Evolutionary conservation across 2,797 vertebrate species (phyloP).

Genomic region (Neosilurus mollespiculum): DNA sequence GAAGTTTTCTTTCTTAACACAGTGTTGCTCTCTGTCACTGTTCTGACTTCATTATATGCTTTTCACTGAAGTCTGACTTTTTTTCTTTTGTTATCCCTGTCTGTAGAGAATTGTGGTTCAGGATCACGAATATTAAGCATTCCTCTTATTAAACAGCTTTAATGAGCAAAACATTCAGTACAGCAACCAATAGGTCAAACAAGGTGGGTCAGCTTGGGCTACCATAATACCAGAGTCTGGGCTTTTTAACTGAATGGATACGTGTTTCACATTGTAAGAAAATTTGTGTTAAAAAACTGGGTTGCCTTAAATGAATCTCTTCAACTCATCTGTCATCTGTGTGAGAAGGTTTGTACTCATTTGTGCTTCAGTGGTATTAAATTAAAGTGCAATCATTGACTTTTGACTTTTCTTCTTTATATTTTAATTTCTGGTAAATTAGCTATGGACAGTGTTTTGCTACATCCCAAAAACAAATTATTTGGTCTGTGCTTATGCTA

Average conservation of each 20-base stretch:
- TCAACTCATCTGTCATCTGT: no score
- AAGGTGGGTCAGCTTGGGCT: not conserved
- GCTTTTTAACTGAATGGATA: not conserved
- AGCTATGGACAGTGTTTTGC: no score
- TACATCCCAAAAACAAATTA: no score
- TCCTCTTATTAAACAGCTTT: conserved; percentile 16
- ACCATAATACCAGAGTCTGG: not conserved
- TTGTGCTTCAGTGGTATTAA: no score
- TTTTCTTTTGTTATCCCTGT: not conserved
- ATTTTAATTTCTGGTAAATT: no score
- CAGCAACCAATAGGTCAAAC: not conserved
- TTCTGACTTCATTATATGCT: not conserved
- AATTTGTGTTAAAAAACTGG: not conserved
- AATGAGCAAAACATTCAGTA: not conserved
- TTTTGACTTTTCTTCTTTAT: no score
- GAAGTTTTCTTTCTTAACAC: not conserved
- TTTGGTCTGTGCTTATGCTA: no score
- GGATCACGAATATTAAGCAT: not conserved
- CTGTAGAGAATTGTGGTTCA: not conserved
- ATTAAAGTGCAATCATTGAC: no score
- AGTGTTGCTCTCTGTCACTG: not conserved
- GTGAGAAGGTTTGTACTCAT: no score
- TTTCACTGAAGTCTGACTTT: not conserved
- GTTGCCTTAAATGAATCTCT: no score
- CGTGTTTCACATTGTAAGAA: not conserved